Evolutionary conservation across 2,888 invertebrate species (phyloP), one percentile per base, ranked within the genome.

Genomic region (Macrosoma leucophasiata): DNA sequence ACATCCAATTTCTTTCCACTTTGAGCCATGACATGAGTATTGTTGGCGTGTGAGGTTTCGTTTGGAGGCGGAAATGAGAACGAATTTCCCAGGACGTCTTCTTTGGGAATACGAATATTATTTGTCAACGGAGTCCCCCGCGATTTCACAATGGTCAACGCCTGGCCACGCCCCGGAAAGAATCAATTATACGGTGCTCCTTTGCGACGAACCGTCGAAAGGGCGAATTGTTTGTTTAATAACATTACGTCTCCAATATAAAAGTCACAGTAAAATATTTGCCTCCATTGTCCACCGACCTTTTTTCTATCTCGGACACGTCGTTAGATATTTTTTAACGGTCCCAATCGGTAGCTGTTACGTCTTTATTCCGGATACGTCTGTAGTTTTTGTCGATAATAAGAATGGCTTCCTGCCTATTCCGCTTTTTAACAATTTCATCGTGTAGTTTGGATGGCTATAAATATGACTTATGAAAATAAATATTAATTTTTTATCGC

Each of bases 141-240:
- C 39, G 52, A 47, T 51, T 52, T 50, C 53, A 79, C 74, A 81
- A 81, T 71, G 59, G 71, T 49, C 47, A 41, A 55, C 53, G 54
- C 55, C 54, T 55, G 50, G 52, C 41, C 58, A 62, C 62, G 58
- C 79, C 45, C 82, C 82, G 84, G 82, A 82, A 81, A 79, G 73
- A 84, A 82, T 82, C 84, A 82, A 82, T 84, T 82, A 82, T 76
- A 72, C 64, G 62, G 61, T n/a, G 54, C 62, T 70, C 63, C 62
- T 59, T 65, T 63, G 64, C 61, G 60, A 61, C 72, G 70, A 73
- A 70, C 73, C 74, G 71, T 71, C 71, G 67, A 78, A 77, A 81
- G 73, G 81, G 81, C 79, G 78, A 81, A 77, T 75, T 81, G 82
- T 84, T 84, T 84, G 82, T 84, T 81, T 82, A 82, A 81, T 78